phyloP scores from a whole-genome alignment of 2,113 vertebrate species.

The Macheiramphus alcinus region DNA sequence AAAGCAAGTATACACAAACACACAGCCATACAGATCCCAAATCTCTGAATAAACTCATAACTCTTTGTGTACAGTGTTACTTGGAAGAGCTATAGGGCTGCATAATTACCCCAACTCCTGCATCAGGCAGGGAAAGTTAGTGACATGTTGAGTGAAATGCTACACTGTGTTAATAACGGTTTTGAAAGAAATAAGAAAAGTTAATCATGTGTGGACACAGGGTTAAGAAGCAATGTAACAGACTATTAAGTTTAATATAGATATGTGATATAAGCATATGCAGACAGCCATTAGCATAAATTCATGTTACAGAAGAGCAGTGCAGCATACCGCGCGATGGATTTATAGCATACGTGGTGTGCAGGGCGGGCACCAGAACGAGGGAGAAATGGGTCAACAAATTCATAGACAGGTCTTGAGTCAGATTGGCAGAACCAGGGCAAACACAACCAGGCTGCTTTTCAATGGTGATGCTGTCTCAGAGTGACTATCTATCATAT shows the following conservation, averaged over 20 bases:
- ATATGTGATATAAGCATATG: slow-evolving; percentile 99
- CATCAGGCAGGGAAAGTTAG: slow-evolving; percentile 83
- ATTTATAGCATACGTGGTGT: slow-evolving; percentile 64
- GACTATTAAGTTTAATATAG: slow-evolving; percentile 99
- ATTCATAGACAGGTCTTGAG: slow-evolving; percentile 56
- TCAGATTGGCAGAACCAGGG: slow-evolving; percentile 60
- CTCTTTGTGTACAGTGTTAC: slow-evolving; percentile 63
- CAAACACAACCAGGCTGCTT: slow-evolving; percentile 51
- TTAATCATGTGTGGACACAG: slow-evolving; percentile 99
- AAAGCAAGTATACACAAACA: not conserved
- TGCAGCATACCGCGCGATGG: slow-evolving; percentile 41
- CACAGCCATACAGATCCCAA: not conserved
- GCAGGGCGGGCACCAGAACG: slow-evolving; percentile 31
- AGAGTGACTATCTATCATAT: not conserved
- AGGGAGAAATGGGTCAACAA: slow-evolving; percentile 67
- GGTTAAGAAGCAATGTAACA: slow-evolving; percentile 99
- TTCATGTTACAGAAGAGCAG: slow-evolving; percentile 90
- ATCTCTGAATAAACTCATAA: slow-evolving; percentile 21
- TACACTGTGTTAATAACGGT: slow-evolving; percentile 94
- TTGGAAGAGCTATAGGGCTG: slow-evolving; percentile 49
- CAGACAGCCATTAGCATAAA: slow-evolving; percentile 98
- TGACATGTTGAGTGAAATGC: slow-evolving; percentile 91
- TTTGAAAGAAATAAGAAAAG: slow-evolving; percentile 98
- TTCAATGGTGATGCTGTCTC: not conserved
- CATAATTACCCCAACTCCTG: slow-evolving; percentile 64